Evolutionary conservation across 2,888 invertebrate genomes (phyloP).

Genomic region (Nemoura dubitans): DNA sequence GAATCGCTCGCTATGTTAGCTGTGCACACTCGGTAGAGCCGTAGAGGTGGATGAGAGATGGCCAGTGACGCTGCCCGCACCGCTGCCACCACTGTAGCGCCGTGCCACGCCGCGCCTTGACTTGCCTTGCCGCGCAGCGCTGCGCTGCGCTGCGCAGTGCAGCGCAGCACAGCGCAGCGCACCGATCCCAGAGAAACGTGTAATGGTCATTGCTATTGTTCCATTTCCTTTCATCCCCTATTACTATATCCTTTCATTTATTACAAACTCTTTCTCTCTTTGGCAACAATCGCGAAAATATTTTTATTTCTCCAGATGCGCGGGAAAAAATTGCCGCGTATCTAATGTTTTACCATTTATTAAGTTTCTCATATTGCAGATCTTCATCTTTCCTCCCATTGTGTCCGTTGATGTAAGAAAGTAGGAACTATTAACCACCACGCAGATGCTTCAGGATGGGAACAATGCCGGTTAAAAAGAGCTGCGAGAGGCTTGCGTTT

Average conservation of each 20-base stretch:
- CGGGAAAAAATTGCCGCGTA: slow-evolving; percentile 31
- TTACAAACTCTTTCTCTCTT: slow-evolving; percentile 17
- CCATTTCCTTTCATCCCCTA: slow-evolving; percentile 38
- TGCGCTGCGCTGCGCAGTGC: too few species aligned
- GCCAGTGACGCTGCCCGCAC: slow-evolving; percentile 19
- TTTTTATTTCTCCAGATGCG: slow-evolving; percentile 47
- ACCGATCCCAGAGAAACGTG: slow-evolving; percentile 38
- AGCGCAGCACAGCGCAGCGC: too few species aligned
- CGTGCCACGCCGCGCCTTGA: too few species aligned
- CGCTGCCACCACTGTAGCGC: background rate
- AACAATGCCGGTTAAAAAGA: slow-evolving; percentile 9
- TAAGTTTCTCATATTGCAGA: slow-evolving; percentile 36
- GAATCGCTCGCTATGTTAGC: slow-evolving; percentile 33
- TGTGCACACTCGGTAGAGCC: slow-evolving; percentile 35
- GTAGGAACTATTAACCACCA: slow-evolving; percentile 32
- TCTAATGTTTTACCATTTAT: slow-evolving; percentile 34
- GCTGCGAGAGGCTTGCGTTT: background rate
- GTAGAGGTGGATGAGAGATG: slow-evolving; percentile 41
- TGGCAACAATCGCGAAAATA: slow-evolving; percentile 34
- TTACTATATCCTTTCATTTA: slow-evolving; percentile 34
- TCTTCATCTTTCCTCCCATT: slow-evolving; percentile 30
- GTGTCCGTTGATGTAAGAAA: background rate
- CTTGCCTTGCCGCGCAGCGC: too few species aligned
- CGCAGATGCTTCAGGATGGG: background rate
- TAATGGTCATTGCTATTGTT: slow-evolving; percentile 47